Conservation (phyloP, 2,797 vertebrate genomes). For the Crenichthys baileyi region DNA sequence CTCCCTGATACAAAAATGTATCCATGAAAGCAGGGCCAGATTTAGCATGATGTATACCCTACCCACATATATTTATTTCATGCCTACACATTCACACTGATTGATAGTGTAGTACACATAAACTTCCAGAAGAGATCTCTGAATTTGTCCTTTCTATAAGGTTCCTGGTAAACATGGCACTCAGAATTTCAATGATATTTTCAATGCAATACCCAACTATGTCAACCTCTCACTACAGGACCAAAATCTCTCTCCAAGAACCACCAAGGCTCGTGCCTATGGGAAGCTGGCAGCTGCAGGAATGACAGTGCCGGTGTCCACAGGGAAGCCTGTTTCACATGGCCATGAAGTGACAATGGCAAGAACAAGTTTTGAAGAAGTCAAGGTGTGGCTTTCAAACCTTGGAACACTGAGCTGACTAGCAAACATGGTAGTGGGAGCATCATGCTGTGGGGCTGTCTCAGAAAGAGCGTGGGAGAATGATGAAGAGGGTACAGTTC, state of each 20-base stretch:
- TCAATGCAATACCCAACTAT: too few relatives aligned
- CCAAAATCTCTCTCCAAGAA: neutral
- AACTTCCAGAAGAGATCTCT: too few relatives aligned
- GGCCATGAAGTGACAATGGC: too few relatives aligned
- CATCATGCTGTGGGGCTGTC: neutral
- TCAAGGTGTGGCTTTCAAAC: neutral
- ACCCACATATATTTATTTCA: neutral
- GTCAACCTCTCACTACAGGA: neutral
- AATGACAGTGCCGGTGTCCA: neutral
- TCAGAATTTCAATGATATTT: too few relatives aligned
- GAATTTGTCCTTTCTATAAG: too few relatives aligned
- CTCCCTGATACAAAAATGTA: slow-evolving; percentile 31
- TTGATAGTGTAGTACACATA: neutral
- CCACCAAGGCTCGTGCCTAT: neutral
- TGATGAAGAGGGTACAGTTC: too few relatives aligned
- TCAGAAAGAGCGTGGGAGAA: neutral
- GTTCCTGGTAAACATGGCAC: too few relatives aligned
- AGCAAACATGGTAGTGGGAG: neutral
- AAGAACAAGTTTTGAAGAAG: neutral
- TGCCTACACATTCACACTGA: neutral
- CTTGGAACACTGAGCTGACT: too few relatives aligned
- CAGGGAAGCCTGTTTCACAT: neutral
- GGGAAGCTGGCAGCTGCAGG: neutral
- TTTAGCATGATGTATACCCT: neutral
- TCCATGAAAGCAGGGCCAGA: neutral